Base-by-base conservation (phyloP, 1,140 invertebrate genomes). In the Panulirus ornatus region DNA sequence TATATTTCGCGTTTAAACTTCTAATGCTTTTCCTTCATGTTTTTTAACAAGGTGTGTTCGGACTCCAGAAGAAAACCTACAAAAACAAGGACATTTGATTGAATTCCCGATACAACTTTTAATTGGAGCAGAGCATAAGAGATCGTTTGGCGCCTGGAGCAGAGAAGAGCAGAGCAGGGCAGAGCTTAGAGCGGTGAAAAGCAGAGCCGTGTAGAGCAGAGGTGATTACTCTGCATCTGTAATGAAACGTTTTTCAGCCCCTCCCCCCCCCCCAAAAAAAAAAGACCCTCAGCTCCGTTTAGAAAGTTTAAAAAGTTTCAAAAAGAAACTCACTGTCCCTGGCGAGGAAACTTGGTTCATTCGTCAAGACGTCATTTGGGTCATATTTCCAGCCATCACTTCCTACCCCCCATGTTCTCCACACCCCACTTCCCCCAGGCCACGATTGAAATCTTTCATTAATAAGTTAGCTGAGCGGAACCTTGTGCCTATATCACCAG, bases 401-500 rank as follows among this genome's bases (percentile, higher is more conserved):
- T n/a, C n/a, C n/a, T n/a, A n/a, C n/a, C 0, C 0, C 0, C 54
- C 16, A 19, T 5, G 19, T 16, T 22, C 11, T 22, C n/a, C 19
- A 58, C 8, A 47, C 14, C 54, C 54, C 54, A 1, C 54, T 58
- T 19, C n/a, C 54, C 54, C 54, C 0, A 19, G 8, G 54, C 19
- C 16, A 58, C 54, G 54, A 58, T 58, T 58, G 54, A 58, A 58
- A 58, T 58, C 54, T 58, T 58, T 58, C 54, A 58, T 58, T 58
- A 58, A 58, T 58, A 58, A 58, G 54, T 58, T 58, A 5, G 54
- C 16, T 58, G 19, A 22, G 54, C n/a, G 19, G 54, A 22, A n/a
- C 16, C 44, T 47, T 16, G 44, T 11, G 16, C 44, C 16, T 47
- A 47, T 47, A 47, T 47, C 16, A 11, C 44, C 44, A 11, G 1